Evolutionary conservation across 2,797 vertebrate species (phyloP).

Genomic region (Mastacembelus armatus): DNA sequence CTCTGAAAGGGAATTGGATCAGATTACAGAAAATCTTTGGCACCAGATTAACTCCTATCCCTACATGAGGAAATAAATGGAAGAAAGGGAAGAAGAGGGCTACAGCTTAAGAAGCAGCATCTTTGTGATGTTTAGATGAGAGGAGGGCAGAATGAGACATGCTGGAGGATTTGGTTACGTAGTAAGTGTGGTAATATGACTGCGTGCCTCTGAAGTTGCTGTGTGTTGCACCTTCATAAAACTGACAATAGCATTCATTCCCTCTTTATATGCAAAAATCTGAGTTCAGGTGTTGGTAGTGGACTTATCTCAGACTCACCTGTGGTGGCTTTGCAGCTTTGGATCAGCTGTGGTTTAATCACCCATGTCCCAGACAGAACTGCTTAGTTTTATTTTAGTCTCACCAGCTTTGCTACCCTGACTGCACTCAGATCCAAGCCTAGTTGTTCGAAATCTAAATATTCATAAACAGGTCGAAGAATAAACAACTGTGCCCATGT

Average conservation of each 20-base stretch:
- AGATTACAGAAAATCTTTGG: conserved; percentile 73
- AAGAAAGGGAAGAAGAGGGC: conserved; percentile 25
- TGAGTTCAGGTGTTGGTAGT: no score
- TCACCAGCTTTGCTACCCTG: no score
- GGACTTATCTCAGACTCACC: no score
- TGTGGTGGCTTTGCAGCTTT: no score
- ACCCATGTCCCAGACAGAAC: no score
- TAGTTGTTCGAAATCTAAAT: no score
- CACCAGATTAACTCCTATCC: conserved; percentile 68
- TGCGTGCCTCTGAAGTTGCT: conserved; percentile 33
- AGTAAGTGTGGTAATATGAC: conserved; percentile 39
- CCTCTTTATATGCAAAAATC: not conserved
- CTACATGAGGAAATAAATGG: conserved; percentile 42
- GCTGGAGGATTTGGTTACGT: conserved; percentile 28
- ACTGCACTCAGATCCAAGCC: no score
- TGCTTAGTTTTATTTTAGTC: no score
- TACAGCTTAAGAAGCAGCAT: conserved; percentile 13
- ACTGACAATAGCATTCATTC: not conserved
- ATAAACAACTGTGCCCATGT: no score
- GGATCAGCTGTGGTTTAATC: not conserved
- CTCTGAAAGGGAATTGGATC: conserved; percentile 74
- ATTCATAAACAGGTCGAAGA: no score
- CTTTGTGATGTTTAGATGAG: conserved; percentile 36
- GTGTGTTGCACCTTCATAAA: conserved; percentile 15
- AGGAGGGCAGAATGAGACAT: conserved; percentile 8